Evolutionary conservation across 2,113 vertebrate genomes (phyloP).

Genomic region (Petroica traversi): DNA sequence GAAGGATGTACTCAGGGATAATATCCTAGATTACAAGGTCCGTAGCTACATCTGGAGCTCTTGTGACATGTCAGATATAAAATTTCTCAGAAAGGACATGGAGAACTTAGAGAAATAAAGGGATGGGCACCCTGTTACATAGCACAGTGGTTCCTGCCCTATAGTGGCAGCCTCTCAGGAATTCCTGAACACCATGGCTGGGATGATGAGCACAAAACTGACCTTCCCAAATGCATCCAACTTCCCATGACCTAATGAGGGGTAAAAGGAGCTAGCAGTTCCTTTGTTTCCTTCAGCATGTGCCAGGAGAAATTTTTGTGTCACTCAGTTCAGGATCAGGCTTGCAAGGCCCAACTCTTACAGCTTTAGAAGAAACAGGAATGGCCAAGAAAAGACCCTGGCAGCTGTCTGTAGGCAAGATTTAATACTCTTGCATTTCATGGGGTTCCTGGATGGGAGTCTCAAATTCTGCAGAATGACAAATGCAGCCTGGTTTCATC

Average conservation of each 20-base stretch:
- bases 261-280: not conserved
- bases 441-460: not conserved
- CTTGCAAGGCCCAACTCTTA: slow-evolving; percentile 8
- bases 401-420: not conserved
- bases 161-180: not conserved
- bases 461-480: slow-evolving; percentile 1
- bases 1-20: not conserved
- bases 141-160: not conserved
- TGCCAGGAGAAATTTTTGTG: not conserved
- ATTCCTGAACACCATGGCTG: not conserved
- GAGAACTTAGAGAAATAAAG: not conserved
- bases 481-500: slow-evolving; percentile 1
- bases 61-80: not conserved
- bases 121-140: not conserved
- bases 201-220: not conserved
- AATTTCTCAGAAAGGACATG: not conserved
- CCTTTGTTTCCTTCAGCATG: not conserved
- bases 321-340: slow-evolving; percentile 17
- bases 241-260: not conserved
- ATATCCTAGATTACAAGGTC: not conserved
- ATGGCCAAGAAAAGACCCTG: slow-evolving; percentile 6
- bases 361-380: not conserved
- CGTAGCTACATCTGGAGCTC: not conserved
- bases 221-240: not conserved
- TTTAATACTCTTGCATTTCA: not conserved